phyloP scores from a whole-genome alignment of 2,888 invertebrate species.

The Vanessa cardui region DNA sequence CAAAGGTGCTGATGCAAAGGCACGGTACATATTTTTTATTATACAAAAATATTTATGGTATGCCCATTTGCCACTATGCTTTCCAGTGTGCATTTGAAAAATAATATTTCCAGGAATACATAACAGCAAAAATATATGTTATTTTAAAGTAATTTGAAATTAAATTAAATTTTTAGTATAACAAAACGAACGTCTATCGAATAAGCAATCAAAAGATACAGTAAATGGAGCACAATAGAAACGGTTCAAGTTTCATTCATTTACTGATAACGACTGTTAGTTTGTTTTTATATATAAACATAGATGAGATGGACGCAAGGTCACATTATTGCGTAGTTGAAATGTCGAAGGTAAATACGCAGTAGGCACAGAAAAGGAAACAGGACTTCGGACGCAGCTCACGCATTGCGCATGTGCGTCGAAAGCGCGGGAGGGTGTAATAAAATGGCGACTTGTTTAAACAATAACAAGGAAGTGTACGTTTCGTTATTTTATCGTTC shows the following conservation, averaged over 20 bases:
- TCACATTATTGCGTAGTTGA: slow-evolving; percentile 52
- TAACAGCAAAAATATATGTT: no score
- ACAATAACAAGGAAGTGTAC: slow-evolving; percentile 11
- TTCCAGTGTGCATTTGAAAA: no score
- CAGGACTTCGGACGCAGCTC: slow-evolving; percentile 29
- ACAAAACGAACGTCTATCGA: not conserved
- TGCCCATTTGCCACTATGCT: no score
- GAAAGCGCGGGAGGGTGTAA: slow-evolving; percentile 52
- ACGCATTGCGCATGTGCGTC: slow-evolving; percentile 58
- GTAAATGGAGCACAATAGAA: slow-evolving; percentile 13
- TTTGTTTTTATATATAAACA: slow-evolving; percentile 44
- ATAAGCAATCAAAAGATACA: not conserved
- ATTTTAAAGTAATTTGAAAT: no score
- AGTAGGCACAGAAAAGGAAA: slow-evolving; percentile 29
- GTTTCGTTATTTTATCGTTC: not conserved
- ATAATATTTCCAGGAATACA: no score
- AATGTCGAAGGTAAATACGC: slow-evolving; percentile 43
- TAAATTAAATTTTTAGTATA: not conserved
- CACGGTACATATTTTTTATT: no score
- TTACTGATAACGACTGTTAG: slow-evolving; percentile 33
- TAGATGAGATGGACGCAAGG: slow-evolving; percentile 48
- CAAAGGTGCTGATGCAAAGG: no score
- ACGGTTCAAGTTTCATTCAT: slow-evolving; percentile 26
- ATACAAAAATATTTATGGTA: no score
- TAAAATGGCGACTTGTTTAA: slow-evolving; percentile 46